Conservation (phyloP, 2,113 vertebrate genomes). For the Motacilla alba region DNA sequence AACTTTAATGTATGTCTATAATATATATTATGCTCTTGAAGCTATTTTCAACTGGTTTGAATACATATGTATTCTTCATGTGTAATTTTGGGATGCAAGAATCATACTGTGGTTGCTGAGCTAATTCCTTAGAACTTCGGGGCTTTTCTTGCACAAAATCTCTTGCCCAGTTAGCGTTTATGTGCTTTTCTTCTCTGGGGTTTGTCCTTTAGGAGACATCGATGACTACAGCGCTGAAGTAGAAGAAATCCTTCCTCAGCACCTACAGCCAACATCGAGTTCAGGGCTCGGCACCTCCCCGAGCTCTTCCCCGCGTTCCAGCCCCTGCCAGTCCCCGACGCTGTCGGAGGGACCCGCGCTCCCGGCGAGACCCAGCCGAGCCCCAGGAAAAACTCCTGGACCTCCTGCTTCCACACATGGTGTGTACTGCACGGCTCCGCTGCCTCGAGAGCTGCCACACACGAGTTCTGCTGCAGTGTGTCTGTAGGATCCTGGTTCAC, state of each 20-base stretch:
- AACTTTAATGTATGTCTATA: not conserved
- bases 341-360: conserved; percentile 79
- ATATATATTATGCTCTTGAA: not conserved
- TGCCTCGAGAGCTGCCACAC: not conserved
- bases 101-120: not conserved
- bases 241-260: conserved; percentile 92
- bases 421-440: not conserved
- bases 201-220: conserved; percentile 82
- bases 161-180: not conserved
- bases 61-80: not conserved
- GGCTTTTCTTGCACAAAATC: not conserved
- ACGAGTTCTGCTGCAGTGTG: not conserved
- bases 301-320: conserved; percentile 84
- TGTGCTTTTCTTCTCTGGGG: not conserved
- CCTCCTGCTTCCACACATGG: conserved; percentile 70
- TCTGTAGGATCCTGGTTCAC: not conserved
- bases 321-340: conserved; percentile 93
- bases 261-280: conserved; percentile 84
- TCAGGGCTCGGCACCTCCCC: conserved; percentile 83
- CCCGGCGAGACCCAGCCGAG: conserved; percentile 79
- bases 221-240: conserved; percentile 89
- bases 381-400: conserved; percentile 72
- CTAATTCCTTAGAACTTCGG: not conserved
- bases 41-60: not conserved
- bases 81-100: not conserved